Conservation (phyloP, 2,113 vertebrate genomes). For the Pyrgilauda ruficollis region DNA sequence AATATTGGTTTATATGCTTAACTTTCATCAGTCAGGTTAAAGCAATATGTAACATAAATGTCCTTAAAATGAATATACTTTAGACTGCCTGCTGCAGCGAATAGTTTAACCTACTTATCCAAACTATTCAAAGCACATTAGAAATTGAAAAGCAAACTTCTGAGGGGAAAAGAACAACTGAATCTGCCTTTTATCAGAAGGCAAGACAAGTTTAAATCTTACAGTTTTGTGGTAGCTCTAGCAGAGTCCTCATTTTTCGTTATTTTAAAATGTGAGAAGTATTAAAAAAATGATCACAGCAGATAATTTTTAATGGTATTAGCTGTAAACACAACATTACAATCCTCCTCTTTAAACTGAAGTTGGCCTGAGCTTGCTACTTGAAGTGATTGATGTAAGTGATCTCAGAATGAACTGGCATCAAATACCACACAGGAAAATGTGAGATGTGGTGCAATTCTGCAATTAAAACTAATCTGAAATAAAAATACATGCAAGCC, state of each 20-base stretch:
- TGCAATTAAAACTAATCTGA: background rate
- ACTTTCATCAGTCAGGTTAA: constrained; percentile 20
- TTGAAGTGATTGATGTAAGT: background rate
- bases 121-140: background rate
- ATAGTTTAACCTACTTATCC: background rate
- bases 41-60: background rate
- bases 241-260: background rate
- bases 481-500: background rate
- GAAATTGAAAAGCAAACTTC: background rate
- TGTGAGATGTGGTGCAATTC: background rate
- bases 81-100: background rate
- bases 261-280: background rate
- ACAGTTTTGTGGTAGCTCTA: background rate
- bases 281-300: background rate
- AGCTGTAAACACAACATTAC: background rate
- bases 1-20: constrained; percentile 10
- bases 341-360: background rate
- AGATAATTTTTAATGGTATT: background rate
- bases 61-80: background rate
- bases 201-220: background rate
- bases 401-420: background rate
- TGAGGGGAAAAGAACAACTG: background rate
- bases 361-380: background rate
- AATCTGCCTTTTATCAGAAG: background rate
- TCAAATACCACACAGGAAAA: background rate